phyloP scores from a whole-genome alignment of 2,113 vertebrate species.

The Podilymbus podiceps region DNA sequence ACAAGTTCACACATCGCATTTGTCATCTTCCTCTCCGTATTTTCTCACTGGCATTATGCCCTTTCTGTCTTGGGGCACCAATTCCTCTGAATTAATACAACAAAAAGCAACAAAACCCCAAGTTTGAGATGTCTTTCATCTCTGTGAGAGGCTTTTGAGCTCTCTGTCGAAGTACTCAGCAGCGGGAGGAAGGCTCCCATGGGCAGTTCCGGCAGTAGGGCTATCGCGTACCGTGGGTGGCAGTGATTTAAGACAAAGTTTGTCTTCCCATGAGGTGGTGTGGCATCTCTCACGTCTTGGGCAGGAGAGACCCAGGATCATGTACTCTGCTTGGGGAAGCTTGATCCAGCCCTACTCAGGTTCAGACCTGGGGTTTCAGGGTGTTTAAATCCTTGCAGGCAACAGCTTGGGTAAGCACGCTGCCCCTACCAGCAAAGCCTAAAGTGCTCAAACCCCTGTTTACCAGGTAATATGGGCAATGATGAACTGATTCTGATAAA shows the following conservation, averaged over 20 bases:
- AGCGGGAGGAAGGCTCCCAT: background rate
- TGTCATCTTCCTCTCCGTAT: rapidly evolving
- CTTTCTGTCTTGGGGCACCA: background rate
- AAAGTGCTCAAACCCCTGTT: background rate
- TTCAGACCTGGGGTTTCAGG: background rate
- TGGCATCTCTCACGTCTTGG: background rate
- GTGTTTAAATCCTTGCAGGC: background rate
- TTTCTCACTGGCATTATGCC: background rate
- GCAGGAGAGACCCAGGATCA: background rate
- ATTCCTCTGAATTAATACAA: background rate
- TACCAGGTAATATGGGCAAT: background rate
- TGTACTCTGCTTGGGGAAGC: background rate
- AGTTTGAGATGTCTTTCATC: background rate
- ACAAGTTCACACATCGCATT: background rate
- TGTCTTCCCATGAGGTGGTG: background rate
- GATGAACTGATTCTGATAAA: background rate
- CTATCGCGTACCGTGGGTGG: rapidly evolving
- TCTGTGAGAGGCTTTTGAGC: background rate
- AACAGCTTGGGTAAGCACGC: background rate
- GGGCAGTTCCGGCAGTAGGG: background rate
- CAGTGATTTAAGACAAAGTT: rapidly evolving
- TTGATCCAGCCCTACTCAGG: too few relatives aligned
- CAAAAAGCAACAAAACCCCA: background rate
- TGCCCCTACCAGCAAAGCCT: background rate
- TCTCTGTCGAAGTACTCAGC: background rate